These are phyloP conservation scores for Agelas oroides DNA, from an alignment of 37 sponge, comb jelly and placozoan species.

Conservation along the genomic window DNA sequence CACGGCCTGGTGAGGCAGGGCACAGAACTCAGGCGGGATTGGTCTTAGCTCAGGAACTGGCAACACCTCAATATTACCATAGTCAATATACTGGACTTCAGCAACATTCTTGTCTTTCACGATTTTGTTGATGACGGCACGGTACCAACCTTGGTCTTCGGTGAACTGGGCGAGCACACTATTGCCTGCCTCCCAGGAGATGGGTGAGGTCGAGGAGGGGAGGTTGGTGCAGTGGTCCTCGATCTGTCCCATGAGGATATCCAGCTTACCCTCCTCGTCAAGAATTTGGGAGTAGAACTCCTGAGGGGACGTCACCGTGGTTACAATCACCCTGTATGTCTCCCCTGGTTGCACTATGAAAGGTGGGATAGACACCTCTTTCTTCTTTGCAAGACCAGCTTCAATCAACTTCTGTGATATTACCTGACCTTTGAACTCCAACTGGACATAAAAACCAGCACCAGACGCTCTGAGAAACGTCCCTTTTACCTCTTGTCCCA, in stretches of 20 bases:
- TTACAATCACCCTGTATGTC: slow-evolving; percentile 45
- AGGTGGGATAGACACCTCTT: background rate
- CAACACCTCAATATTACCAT: slow-evolving; percentile 70
- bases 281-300: slow-evolving; percentile 67
- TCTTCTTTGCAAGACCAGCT: background rate
- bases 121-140: slow-evolving; percentile 31
- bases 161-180: slow-evolving; percentile 49
- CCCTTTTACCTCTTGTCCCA: slow-evolving; percentile 2
- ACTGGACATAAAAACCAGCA: background rate
- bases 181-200: slow-evolving; percentile 5
- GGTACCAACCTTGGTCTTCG: slow-evolving; percentile 82
- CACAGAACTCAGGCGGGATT: slow-evolving; percentile 16
- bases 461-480: background rate
- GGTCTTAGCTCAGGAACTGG: background rate
- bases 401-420: background rate
- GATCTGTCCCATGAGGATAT: slow-evolving; percentile 53
- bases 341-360: slow-evolving; percentile 4
- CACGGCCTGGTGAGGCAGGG: slow-evolving; percentile 57
- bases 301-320: slow-evolving; percentile 39
- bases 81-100: slow-evolving; percentile 74
- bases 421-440: background rate
- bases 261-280: slow-evolving; percentile 38
- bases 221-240: background rate
- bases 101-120: background rate
- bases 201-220: background rate